A percentile compares a stretch with the other conserved stretches of the same genome.
Evolutionary conservation across 2,888 invertebrate species (phyloP).

Genomic region (Drosophila mettleri): DNA sequence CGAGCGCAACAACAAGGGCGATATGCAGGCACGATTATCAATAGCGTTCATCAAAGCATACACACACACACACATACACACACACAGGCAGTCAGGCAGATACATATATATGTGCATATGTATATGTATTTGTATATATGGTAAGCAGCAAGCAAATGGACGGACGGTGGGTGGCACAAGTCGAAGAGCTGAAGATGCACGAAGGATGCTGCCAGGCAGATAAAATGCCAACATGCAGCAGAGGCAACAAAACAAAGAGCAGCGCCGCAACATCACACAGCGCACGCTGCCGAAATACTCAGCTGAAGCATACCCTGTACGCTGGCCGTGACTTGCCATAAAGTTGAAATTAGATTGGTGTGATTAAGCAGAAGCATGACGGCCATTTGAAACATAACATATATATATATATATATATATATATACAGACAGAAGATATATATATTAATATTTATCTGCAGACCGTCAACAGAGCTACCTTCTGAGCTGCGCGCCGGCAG

Average conservation of each 20-base stretch:
- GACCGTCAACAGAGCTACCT: too few relatives aligned
- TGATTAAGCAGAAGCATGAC: too few relatives aligned
- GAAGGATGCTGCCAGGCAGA: constrained; percentile 37
- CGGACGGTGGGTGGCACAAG: constrained; percentile 18
- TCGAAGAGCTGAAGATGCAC: constrained; percentile 26
- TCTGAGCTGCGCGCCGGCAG: too few relatives aligned
- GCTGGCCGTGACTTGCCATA: background rate
- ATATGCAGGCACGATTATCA: constrained; percentile 58
- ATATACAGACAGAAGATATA: too few relatives aligned
- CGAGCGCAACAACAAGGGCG: constrained; percentile 29
- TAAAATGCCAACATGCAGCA: constrained; percentile 40
- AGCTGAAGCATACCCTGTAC: constrained; percentile 14
- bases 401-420: too few relatives aligned
- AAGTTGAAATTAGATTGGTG: too few relatives aligned
- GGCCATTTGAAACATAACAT: too few relatives aligned
- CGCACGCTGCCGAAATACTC: background rate
- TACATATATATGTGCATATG: background rate
- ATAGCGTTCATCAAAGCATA: constrained; percentile 62
- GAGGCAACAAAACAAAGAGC: constrained; percentile 9
- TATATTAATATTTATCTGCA: too few relatives aligned
- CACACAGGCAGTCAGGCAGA: background rate
- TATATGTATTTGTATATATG: background rate
- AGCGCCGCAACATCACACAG: too few relatives aligned
- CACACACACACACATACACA: constrained; percentile 4
- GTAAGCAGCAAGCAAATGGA: constrained; percentile 28